A percentile compares a stretch with the other conserved stretches of the same genome.
Conservation (phyloP, 1,140 invertebrate genomes). For the Geopemphigus sp. region DNA sequence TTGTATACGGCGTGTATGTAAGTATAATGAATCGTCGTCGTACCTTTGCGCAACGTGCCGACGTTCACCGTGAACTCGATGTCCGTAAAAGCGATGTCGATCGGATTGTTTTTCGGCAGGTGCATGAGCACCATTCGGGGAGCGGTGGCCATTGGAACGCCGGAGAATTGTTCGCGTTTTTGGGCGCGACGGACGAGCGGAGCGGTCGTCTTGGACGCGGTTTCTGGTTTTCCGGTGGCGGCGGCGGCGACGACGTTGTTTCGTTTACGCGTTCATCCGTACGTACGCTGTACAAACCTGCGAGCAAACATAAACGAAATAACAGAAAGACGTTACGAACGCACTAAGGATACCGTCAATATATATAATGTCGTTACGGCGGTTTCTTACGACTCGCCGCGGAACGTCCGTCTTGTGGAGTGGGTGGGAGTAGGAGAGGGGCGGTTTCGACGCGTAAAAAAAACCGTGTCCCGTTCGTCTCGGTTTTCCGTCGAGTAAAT, state of each 20-base stretch:
- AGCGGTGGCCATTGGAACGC: constrained; percentile 14
- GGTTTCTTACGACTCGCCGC: too few species aligned
- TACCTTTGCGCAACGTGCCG: constrained; percentile 50
- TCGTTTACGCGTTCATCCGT: too few species aligned
- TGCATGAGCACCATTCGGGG: constrained; percentile 48
- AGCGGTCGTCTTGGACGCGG: neutral
- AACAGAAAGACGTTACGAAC: too few species aligned
- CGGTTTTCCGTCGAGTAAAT: too few species aligned
- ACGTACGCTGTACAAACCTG: too few species aligned
- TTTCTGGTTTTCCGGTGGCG: neutral
- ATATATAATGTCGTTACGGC: too few species aligned
- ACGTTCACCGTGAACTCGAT: constrained; percentile 35
- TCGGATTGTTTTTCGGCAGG: constrained; percentile 50
- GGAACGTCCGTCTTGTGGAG: too few species aligned
- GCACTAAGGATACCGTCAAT: too few species aligned
- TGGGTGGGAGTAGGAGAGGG: too few species aligned
- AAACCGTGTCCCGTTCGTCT: too few species aligned
- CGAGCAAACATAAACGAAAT: too few species aligned
- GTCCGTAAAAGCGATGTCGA: constrained; percentile 50
- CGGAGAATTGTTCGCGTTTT: neutral
- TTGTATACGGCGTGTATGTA: neutral
- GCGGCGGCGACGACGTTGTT: neutral
- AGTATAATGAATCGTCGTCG: neutral
- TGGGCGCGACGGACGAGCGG: neutral
- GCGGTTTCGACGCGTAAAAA: too few species aligned